Conservation (phyloP, 2,113 vertebrate species). For the Tragelaphus imberbis region DNA sequence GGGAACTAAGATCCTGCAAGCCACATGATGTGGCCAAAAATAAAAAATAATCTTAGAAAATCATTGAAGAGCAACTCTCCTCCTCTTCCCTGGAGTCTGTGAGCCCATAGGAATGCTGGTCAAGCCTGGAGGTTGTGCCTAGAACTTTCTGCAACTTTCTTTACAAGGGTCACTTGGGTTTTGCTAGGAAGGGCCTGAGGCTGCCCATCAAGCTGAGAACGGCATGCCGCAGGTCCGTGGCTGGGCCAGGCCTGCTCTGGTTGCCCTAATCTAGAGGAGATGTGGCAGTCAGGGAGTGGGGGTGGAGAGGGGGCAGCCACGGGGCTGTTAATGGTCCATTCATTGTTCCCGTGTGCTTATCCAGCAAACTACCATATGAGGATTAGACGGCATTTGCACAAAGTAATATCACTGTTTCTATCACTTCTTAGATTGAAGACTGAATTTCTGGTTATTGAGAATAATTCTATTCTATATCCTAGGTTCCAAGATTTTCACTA, state of each 20-base stretch:
- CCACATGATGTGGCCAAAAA: background rate
- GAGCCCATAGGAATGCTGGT: background rate
- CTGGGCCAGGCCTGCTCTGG: background rate
- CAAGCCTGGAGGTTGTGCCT: background rate
- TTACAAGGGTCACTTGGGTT: background rate
- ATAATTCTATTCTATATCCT: background rate
- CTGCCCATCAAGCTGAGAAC: background rate
- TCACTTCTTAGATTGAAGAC: background rate
- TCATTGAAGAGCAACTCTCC: background rate
- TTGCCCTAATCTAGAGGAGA: background rate
- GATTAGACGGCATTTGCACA: background rate
- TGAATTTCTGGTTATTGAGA: background rate
- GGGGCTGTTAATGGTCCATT: background rate
- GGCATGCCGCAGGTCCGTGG: fast-evolving
- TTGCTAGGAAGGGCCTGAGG: background rate
- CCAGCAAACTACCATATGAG: background rate
- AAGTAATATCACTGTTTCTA: background rate
- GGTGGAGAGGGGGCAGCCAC: too few relatives aligned
- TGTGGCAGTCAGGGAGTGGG: background rate
- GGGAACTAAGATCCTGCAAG: background rate
- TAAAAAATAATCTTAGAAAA: background rate
- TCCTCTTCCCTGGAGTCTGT: background rate
- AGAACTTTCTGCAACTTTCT: background rate
- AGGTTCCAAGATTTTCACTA: background rate
- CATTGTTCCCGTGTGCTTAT: fast-evolving